These are phyloP conservation scores for Tetropium fuscum DNA, from an alignment of 2,888 invertebrate genomes.

Conservation along the genomic window DNA sequence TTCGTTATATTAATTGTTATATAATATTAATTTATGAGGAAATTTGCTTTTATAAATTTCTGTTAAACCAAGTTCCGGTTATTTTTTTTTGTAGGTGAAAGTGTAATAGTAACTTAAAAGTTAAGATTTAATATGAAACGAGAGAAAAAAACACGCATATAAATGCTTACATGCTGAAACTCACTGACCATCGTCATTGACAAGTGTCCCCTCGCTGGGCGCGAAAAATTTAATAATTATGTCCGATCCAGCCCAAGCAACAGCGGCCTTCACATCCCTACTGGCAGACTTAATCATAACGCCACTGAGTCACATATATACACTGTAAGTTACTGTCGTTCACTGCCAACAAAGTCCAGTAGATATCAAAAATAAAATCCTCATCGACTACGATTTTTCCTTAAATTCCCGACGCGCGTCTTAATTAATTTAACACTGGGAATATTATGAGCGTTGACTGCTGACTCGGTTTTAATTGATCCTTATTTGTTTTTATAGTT, in stretches of 20 bases:
- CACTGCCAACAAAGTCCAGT: slow-evolving; percentile 43
- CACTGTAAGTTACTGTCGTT: slow-evolving; percentile 33
- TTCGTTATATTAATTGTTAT: too few relatives aligned
- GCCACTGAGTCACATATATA: slow-evolving; percentile 28
- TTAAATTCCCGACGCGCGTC: slow-evolving; percentile 23
- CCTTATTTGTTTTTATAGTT: slow-evolving; percentile 22
- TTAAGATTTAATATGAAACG: too few relatives aligned
- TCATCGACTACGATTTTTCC: slow-evolving; percentile 37
- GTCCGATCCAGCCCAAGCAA: slow-evolving; percentile 57
- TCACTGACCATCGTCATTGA: slow-evolving; percentile 49
- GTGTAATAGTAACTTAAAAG: too few relatives aligned
- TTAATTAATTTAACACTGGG: slow-evolving; percentile 16
- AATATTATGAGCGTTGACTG: not conserved
- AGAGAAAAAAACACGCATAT: slow-evolving; percentile 31
- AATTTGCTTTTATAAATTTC: too few relatives aligned
- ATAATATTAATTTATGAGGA: too few relatives aligned
- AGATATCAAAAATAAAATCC: slow-evolving; percentile 49
- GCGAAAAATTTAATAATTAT: slow-evolving; percentile 54
- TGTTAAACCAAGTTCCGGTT: too few relatives aligned
- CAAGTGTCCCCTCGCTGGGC: slow-evolving; percentile 38
- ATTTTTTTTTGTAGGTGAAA: too few relatives aligned
- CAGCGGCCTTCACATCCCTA: slow-evolving; percentile 49
- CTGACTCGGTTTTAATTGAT: slow-evolving; percentile 23
- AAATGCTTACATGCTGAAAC: slow-evolving; percentile 49
- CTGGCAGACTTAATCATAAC: slow-evolving; percentile 47